Evolutionary conservation across 35 echinoderm and acorn worm genomes (phyloP).

Genomic region (Ptychodera flava): DNA sequence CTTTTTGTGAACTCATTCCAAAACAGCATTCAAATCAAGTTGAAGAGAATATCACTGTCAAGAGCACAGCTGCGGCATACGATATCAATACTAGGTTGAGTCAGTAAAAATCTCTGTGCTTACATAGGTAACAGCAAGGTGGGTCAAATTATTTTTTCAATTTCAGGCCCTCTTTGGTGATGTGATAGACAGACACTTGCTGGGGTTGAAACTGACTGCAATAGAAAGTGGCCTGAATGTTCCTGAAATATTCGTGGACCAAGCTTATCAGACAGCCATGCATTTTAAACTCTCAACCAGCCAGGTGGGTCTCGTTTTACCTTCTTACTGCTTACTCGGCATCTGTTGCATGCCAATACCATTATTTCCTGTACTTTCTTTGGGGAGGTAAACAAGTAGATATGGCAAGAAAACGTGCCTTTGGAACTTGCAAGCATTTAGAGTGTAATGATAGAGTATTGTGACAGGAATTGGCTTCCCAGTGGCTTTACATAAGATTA

Average conservation of each 20-base stretch:
- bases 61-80: too few species aligned
- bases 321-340: background rate
- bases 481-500: background rate
- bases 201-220: constrained; percentile 82
- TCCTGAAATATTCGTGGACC: constrained; percentile 89
- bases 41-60: too few species aligned
- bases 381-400: too few species aligned
- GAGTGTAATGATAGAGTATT: too few species aligned
- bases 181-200: constrained; percentile 78
- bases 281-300: constrained; percentile 85
- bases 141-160: too few species aligned
- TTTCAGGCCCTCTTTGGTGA: constrained; percentile 77
- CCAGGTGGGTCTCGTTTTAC: constrained; percentile 34
- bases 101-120: too few species aligned
- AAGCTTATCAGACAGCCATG: constrained; percentile 31
- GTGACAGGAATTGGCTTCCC: background rate
- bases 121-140: too few species aligned
- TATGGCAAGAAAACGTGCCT: too few species aligned
- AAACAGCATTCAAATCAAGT: too few species aligned
- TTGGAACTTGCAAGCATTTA: too few species aligned
- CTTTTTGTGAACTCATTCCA: too few species aligned
- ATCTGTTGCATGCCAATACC: background rate
- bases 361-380: background rate
- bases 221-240: constrained; percentile 78
- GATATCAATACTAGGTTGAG: too few species aligned